phyloP scores from a whole-genome alignment of 2,113 vertebrate genomes.

The Microtus pennsylvanicus region DNA sequence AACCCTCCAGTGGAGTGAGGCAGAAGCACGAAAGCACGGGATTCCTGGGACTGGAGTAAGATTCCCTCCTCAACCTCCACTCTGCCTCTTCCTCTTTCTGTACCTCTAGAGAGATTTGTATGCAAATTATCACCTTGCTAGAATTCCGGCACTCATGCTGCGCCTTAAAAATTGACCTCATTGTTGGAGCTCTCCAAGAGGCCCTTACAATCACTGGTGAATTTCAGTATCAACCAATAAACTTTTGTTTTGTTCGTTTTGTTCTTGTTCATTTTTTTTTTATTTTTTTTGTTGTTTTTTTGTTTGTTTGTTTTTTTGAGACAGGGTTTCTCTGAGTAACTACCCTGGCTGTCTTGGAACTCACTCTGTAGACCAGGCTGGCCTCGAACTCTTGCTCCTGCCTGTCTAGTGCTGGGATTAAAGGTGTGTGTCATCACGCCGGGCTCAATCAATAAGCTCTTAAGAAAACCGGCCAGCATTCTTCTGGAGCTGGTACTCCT shows the following conservation, averaged over 20 bases:
- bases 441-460: slow-evolving; percentile 76
- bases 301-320: background rate
- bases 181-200: slow-evolving; percentile 78
- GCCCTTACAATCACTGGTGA: slow-evolving; percentile 69
- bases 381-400: background rate
- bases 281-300: too few relatives aligned
- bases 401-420: background rate
- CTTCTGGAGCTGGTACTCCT: slow-evolving; percentile 78
- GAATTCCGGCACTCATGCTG: slow-evolving; percentile 64
- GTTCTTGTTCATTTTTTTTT: background rate
- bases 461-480: slow-evolving; percentile 86
- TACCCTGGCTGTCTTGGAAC: background rate
- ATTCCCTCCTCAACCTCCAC: background rate
- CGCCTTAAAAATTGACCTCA: slow-evolving; percentile 72
- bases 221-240: slow-evolving; percentile 70
- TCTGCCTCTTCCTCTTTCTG: too few relatives aligned
- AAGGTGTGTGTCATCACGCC: background rate
- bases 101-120: slow-evolving; percentile 74
- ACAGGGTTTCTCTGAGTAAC: background rate
- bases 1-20: slow-evolving; percentile 67
- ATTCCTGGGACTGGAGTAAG: slow-evolving; percentile 71
- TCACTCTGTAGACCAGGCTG: background rate
- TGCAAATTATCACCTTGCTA: slow-evolving; percentile 73
- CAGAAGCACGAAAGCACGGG: slow-evolving; percentile 57
- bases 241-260: too few relatives aligned